phyloP scores from a whole-genome alignment of 1,140 invertebrate genomes.

The Megalopta genalis region DNA sequence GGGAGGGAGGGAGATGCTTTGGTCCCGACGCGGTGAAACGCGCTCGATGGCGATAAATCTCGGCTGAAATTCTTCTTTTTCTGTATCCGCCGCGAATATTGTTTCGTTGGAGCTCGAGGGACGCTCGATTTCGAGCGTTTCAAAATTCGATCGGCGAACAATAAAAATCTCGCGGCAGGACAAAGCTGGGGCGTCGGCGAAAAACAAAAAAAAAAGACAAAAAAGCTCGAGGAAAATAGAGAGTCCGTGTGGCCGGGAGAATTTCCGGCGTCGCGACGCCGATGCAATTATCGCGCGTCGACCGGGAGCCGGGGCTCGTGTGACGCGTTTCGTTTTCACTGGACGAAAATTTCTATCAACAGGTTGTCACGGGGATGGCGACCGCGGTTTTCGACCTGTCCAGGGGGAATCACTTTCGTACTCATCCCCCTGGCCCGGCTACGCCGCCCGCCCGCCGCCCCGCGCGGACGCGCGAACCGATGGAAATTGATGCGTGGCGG shows the following conservation, averaged over 20 bases:
- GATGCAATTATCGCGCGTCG: constrained; percentile 53
- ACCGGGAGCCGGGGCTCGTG: constrained; percentile 4
- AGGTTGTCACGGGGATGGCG: constrained; percentile 67
- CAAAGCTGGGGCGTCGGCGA: too few species aligned
- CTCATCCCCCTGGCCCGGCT: too few species aligned
- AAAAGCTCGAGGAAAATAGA: background rate
- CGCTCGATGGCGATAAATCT: too few species aligned
- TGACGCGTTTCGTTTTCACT: constrained; percentile 38
- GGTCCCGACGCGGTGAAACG: too few species aligned
- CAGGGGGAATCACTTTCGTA: constrained; percentile 40
- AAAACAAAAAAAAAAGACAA: constrained; percentile 5
- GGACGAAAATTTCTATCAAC: constrained; percentile 70
- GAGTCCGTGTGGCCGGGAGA: background rate
- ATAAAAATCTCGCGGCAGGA: background rate
- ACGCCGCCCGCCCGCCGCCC: too few species aligned
- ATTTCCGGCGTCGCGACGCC: constrained; percentile 4
- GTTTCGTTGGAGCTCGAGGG: too few species aligned
- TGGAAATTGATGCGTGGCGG: constrained; percentile 37
- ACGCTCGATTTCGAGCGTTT: too few species aligned
- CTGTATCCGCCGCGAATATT: too few species aligned
- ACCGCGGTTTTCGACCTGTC: constrained; percentile 42
- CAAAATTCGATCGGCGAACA: background rate
- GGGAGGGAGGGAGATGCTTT: too few species aligned
- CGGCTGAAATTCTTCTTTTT: background rate
- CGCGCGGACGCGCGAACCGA: background rate